Evolutionary conservation across 2,113 vertebrate genomes (phyloP).

Genomic region (Syrmaticus mikado): DNA sequence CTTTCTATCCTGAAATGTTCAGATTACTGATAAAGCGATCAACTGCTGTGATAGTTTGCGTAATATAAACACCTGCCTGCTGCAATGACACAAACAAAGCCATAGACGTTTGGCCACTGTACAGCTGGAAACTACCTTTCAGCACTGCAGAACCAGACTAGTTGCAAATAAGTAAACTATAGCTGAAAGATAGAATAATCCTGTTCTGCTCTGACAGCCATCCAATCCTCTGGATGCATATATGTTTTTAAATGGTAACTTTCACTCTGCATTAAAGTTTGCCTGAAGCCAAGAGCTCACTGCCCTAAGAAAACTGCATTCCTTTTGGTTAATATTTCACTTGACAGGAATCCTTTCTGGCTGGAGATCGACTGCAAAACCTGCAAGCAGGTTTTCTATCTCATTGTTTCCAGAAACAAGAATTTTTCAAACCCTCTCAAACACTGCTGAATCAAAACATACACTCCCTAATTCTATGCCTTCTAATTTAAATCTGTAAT

Average conservation of each 20-base stretch:
- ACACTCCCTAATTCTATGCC: background rate
- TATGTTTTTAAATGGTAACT: slow-evolving; percentile 53
- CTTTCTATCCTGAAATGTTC: background rate
- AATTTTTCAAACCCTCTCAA: slow-evolving; percentile 39
- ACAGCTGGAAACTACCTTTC: background rate
- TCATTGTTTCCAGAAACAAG: slow-evolving; percentile 42
- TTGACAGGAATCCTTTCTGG: slow-evolving; percentile 67
- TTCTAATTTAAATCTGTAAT: background rate
- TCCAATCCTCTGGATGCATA: slow-evolving; percentile 13
- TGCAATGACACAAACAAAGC: background rate
- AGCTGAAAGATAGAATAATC: background rate
- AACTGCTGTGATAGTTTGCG: background rate
- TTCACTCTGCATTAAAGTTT: slow-evolving; percentile 33
- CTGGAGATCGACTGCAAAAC: background rate
- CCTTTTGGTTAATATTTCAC: slow-evolving; percentile 70
- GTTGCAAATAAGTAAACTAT: background rate
- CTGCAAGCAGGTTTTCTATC: slow-evolving; percentile 56
- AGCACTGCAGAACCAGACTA: background rate
- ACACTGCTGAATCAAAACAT: slow-evolving; percentile 2
- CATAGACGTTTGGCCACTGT: background rate
- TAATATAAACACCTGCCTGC: background rate
- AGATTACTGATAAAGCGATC: background rate
- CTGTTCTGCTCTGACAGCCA: background rate
- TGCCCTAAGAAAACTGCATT: slow-evolving; percentile 54
- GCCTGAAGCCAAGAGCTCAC: slow-evolving; percentile 34